Evolutionary conservation across 1,140 invertebrate genomes (phyloP).

Genomic region (Augochlora pura): DNA sequence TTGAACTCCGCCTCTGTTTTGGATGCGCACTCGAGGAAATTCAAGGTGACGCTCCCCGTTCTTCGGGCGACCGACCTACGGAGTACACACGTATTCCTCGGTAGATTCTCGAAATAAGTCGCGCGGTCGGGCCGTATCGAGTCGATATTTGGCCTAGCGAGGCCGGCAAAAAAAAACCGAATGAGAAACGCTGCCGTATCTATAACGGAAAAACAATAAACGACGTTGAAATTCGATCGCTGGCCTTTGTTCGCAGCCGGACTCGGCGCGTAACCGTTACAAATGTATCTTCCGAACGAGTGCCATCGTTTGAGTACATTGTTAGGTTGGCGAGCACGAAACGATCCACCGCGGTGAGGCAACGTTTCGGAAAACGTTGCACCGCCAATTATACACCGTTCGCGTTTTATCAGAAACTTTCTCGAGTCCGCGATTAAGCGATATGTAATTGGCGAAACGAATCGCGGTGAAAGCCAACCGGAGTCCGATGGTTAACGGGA

Average conservation of each 20-base stretch:
- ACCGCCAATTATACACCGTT: background rate
- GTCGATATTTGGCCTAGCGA: too few relatives aligned
- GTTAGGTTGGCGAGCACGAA: too few relatives aligned
- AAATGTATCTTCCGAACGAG: too few relatives aligned
- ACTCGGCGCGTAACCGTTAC: too few relatives aligned
- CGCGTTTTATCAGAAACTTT: constrained; percentile 35
- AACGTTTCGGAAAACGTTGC: too few relatives aligned
- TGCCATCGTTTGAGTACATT: too few relatives aligned
- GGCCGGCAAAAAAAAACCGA: too few relatives aligned
- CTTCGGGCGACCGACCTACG: constrained; percentile 12
- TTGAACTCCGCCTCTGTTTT: constrained; percentile 32
- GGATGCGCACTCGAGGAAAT: constrained; percentile 19
- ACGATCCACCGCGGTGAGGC: too few relatives aligned
- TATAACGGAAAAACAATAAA: too few relatives aligned
- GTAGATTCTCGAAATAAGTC: constrained; percentile 26
- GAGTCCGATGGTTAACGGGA: constrained; percentile 20
- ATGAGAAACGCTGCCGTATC: too few relatives aligned
- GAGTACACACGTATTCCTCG: background rate
- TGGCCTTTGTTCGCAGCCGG: too few relatives aligned
- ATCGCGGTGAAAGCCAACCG: constrained; percentile 42
- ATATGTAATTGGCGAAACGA: constrained; percentile 33
- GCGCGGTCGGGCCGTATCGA: background rate
- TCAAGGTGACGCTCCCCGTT: constrained; percentile 29
- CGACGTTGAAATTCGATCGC: too few relatives aligned
- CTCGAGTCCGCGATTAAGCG: constrained; percentile 25